These are phyloP conservation scores for Stigmatopora nigra DNA, from an alignment of 2,113 vertebrate genomes.

Conservation along the genomic window DNA sequence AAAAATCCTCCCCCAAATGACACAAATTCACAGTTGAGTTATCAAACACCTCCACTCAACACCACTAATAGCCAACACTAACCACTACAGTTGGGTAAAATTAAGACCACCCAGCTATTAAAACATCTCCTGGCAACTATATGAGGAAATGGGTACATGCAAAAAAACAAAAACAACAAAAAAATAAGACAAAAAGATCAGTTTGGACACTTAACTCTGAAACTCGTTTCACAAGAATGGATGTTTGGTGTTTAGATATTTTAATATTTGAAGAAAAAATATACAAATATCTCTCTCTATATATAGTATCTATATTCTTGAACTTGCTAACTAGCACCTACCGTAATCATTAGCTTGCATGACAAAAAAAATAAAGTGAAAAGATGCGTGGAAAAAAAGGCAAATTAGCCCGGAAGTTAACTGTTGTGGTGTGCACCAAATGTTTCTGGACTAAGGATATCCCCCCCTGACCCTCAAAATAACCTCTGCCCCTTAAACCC, in stretches of 20 bases:
- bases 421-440: conserved; percentile 99
- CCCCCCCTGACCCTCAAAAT: conserved; percentile 33
- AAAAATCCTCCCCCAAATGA: background rate
- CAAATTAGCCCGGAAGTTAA: conserved; percentile 95
- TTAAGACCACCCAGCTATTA: background rate
- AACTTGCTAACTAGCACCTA: conserved; percentile 82
- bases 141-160: background rate
- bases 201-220: conserved; percentile 88
- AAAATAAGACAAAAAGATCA: conserved; percentile 76
- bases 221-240: conserved; percentile 95
- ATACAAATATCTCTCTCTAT: conserved; percentile 66
- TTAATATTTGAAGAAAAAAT: conserved; percentile 72
- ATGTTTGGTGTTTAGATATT: conserved; percentile 98
- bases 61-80: no score
- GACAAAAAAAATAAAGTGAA: conserved; percentile 72
- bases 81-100: conserved; percentile 53
- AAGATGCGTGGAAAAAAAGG: conserved; percentile 62
- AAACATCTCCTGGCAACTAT: background rate
- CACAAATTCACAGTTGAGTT: background rate
- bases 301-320: conserved; percentile 71
- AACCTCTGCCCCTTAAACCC: conserved; percentile 1
- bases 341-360: conserved; percentile 99
- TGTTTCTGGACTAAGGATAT: conserved; percentile 94
- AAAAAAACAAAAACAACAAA: conserved; percentile 63
- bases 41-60: background rate